Base-by-base conservation (phyloP, 2,797 vertebrate genomes). In the Dendrocincla tyrannina region DNA sequence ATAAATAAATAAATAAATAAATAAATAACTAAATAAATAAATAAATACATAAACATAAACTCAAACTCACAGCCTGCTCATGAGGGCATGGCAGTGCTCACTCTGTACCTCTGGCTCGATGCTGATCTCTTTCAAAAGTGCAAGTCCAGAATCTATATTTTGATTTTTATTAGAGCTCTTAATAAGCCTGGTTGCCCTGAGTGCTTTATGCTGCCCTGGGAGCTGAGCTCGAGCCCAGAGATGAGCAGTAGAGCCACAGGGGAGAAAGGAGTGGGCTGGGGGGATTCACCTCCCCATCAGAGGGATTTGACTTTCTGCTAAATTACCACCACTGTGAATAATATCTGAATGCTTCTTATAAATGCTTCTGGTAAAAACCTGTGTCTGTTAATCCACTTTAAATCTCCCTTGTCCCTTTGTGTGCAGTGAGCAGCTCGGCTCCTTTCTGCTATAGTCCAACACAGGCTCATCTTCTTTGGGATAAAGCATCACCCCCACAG, bases 21-120 rank as follows among this genome's bases (percentile, higher is more conserved):
- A 12, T n/a, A 25, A 9, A 19, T 33, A 46, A 22, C 22, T 42
- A 5, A 23, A 12, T n/a, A 35, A 35, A 35, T 41, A 20, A 20
- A 30, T 41, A 5, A 22, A 11, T 32, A 23, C 11, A 17, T 44
- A 25, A 7, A 18, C 33, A 44, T 46, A 2, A 32, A 20, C 32
- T 37, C 32, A 42, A 39, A 60, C 35, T 39, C 58, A 17, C 17
- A 49, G 30, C 33, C 55, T 42, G 17, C 41, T 33, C 2, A 0
- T 1, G 12, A 53, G 33, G 14, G 20, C 25, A 0, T 8, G 28
- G 41, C 79, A 60, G 9, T 0, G 0, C 41, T 74, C 41, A 5
- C n/a, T 46, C 35, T 62, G 13, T 14, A 1, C 10, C 17, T 25
- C 14, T 44, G 75, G 6, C 75, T 68, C 32, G 22, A 22, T 23